Evolutionary conservation across 1,140 invertebrate species (phyloP).

Genomic region (Lethocerus indicus): DNA sequence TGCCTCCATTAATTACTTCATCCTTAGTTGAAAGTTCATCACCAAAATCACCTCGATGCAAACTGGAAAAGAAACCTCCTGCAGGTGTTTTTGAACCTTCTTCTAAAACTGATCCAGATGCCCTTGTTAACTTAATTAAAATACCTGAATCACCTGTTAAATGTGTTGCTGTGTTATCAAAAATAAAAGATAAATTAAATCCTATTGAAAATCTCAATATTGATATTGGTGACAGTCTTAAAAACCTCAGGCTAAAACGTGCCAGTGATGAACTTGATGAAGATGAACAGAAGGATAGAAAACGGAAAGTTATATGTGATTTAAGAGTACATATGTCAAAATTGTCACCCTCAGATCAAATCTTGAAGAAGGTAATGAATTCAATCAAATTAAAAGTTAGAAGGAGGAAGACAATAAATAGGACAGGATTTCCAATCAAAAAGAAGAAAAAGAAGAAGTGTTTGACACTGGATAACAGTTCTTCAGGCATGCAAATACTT

Average conservation of each 20-base stretch:
- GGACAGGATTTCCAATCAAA: slow-evolving; percentile 69
- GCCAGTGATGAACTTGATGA: slow-evolving; percentile 14
- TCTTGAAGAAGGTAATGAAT: slow-evolving; percentile 18
- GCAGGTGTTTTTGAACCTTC: slow-evolving; percentile 20
- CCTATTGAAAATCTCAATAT: not conserved
- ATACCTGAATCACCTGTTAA: slow-evolving; percentile 5
- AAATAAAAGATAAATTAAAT: slow-evolving; percentile 13
- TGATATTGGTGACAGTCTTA: not conserved
- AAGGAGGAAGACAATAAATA: slow-evolving; percentile 57
- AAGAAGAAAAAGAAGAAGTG: slow-evolving; percentile 68
- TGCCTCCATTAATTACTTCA: too few species aligned
- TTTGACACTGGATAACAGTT: slow-evolving; percentile 11
- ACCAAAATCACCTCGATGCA: slow-evolving; percentile 5
- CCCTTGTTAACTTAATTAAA: not conserved
- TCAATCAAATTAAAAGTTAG: slow-evolving; percentile 23
- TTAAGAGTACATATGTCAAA: slow-evolving; percentile 34
- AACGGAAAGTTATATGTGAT: slow-evolving; percentile 34
- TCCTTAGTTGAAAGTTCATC: too few species aligned
- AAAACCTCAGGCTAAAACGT: slow-evolving; percentile 22
- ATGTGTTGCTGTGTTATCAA: slow-evolving; percentile 9
- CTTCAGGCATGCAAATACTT: too few species aligned
- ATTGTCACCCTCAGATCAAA: slow-evolving; percentile 24
- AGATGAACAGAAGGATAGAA: slow-evolving; percentile 26
- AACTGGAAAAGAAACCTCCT: slow-evolving; percentile 17
- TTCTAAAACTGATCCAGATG: not conserved